These are phyloP conservation scores for Oncorhynchus clarkii DNA, from an alignment of 2,113 vertebrate genomes.

Conservation along the genomic window DNA sequence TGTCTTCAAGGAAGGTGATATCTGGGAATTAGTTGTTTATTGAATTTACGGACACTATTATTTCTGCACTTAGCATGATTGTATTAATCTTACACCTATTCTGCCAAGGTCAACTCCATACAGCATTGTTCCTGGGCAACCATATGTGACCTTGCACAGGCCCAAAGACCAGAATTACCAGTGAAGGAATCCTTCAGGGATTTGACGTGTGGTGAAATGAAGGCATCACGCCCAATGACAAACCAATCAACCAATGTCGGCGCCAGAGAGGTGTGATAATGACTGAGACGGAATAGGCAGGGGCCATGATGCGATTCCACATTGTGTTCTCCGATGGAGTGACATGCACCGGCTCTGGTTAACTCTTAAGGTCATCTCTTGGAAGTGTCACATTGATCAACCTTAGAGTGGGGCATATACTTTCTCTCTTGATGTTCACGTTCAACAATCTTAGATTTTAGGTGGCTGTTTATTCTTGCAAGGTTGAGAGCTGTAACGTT, in stretches of 20 bases:
- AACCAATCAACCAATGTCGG: slow-evolving; percentile 52
- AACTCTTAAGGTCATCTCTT: neutral
- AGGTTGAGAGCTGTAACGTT: neutral
- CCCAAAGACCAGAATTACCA: slow-evolving; percentile 22
- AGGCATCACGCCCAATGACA: slow-evolving; percentile 53
- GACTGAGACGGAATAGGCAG: neutral
- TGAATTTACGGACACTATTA: slow-evolving; percentile 72
- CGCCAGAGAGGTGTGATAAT: neutral
- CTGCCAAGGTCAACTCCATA: slow-evolving; percentile 56
- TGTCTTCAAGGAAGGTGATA: slow-evolving; percentile 65
- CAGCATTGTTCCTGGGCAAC: slow-evolving; percentile 18
- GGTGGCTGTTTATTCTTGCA: neutral
- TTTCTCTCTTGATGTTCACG: neutral
- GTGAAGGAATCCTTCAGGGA: slow-evolving; percentile 39
- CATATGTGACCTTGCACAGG: slow-evolving; percentile 57
- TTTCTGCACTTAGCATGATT: slow-evolving; percentile 72
- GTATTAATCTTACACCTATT: slow-evolving; percentile 72
- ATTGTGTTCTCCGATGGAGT: neutral
- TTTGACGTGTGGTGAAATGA: slow-evolving; percentile 61
- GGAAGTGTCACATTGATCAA: slow-evolving; percentile 7
- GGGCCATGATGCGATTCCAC: neutral
- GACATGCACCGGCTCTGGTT: neutral
- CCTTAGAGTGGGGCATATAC: neutral
- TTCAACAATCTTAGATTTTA: neutral
- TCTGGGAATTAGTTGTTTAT: slow-evolving; percentile 60